phyloP scores from a whole-genome alignment of 2,113 vertebrate genomes.

The Podilymbus podiceps region DNA sequence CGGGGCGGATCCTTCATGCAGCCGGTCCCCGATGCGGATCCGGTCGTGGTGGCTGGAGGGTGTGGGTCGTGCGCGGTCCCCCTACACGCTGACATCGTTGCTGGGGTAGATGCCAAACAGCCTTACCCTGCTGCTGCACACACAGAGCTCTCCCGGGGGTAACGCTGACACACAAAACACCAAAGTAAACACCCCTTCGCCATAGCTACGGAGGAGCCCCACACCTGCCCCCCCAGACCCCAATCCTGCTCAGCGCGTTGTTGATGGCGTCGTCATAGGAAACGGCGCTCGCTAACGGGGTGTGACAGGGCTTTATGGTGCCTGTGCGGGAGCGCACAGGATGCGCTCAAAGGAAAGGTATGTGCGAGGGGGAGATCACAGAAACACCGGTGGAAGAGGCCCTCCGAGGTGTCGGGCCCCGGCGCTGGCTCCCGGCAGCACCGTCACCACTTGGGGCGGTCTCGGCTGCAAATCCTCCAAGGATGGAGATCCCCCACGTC shows the following conservation, averaged over 20 bases:
- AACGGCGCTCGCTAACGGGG: neutral
- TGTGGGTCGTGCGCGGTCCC: rapidly evolving
- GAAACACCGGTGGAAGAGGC: neutral
- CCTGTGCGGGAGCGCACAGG: neutral
- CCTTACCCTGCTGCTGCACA: neutral
- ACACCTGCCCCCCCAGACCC: neutral
- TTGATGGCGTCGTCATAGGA: conserved; percentile 31
- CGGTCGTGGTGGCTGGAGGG: neutral
- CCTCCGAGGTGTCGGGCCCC: neutral
- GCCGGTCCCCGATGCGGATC: rapidly evolving
- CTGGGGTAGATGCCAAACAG: neutral
- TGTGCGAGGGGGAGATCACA: neutral
- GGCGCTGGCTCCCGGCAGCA: rapidly evolving
- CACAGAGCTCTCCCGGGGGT: neutral
- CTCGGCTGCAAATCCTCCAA: neutral
- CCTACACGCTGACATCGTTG: neutral
- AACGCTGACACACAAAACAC: neutral
- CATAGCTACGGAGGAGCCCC: conserved; percentile 1
- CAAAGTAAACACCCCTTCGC: conserved; percentile 35
- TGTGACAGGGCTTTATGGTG: neutral
- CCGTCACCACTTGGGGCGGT: rapidly evolving
- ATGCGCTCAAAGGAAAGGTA: conserved; percentile 51
- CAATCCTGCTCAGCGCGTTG: neutral
- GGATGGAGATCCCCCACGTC: neutral
- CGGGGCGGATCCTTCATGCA: neutral